Base-by-base conservation (phyloP, 2,797 vertebrate species). In the Pteronotus mesoamericanus region DNA sequence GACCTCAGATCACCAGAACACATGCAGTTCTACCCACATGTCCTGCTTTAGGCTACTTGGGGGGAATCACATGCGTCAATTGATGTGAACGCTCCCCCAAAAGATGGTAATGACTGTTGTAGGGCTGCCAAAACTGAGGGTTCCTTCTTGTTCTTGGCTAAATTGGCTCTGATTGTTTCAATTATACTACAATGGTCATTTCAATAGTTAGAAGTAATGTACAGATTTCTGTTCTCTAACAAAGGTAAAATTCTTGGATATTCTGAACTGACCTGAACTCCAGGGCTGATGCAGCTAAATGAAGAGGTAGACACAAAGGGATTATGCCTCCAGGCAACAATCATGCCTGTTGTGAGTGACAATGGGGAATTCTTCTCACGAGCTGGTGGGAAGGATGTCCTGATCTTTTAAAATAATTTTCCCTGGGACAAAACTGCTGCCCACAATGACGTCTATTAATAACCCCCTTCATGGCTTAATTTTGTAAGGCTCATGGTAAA, bases 401-500 rank as follows among this genome's bases (percentile, higher is more conserved):
- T 61, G 75, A 61, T 93, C 59, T 80, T 91, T 77, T 85, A 16
- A 9, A 95, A 85, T 95, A 93, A 93, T 29, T 46, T 82, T 92
- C 96, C 84, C 92, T 53, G n/a, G 69, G 86, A 80, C 91, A 71
- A 61, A 93, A 83, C 93, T 75, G 61, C 37, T 91, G 32, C 75
- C 79, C 26, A 92, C 42, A 42, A 53, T 87, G 53, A 90, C 95
- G 72, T 85, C 46, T 87, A 57, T 86, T 90, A 85, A 93, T 89
- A 95, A 88, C 9, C 53, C 80, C 39, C 12, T n/a, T 37, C 44
- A 29, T 75, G 83, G 55, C 66, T 85, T 90, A 95, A 96, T 89
- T 82, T 64, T 96, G n/a, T 87, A 85, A 94, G 51, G 75, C 53
- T 95, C 29, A 34, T 9, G 92, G 80, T 85, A 89, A 92, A 85